A percentile compares a stretch with the other conserved stretches of the same genome.
Conservation (phyloP, 2,113 vertebrate species). For the Ibidorhyncha struthersii region DNA sequence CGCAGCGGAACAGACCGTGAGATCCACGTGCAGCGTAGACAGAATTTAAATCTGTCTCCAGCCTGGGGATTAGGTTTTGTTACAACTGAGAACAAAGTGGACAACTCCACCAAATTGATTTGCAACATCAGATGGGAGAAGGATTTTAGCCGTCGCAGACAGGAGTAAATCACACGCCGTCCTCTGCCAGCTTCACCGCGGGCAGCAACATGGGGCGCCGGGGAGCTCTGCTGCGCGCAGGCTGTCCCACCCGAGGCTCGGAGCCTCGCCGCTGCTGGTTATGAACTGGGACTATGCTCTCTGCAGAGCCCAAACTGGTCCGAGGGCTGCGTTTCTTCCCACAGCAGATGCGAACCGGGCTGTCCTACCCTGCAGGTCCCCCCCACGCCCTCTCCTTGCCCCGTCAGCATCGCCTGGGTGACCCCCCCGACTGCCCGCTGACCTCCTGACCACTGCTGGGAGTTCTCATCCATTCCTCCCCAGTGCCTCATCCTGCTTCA, state of each 20-base stretch:
- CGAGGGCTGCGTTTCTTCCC: fast-evolving
- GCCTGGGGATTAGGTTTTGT: slow-evolving; percentile 28
- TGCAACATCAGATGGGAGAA: not conserved
- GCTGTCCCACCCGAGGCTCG: not conserved
- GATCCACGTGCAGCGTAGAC: not conserved
- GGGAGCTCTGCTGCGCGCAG: not conserved
- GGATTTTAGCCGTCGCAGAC: not conserved
- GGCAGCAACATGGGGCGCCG: fast-evolving
- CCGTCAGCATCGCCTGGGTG: fast-evolving
- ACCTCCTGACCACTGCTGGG: not conserved
- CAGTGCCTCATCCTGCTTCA: not conserved
- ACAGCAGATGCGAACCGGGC: not conserved
- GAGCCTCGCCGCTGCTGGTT: not conserved
- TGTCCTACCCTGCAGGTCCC: not conserved
- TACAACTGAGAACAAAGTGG: slow-evolving; percentile 15
- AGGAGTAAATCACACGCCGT: not conserved
- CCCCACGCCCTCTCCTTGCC: not conserved
- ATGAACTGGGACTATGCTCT: no score
- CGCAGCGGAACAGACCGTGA: fast-evolving
- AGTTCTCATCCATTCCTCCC: not conserved
- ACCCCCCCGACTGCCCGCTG: not conserved
- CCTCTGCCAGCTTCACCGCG: not conserved
- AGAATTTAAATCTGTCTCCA: slow-evolving; percentile 14
- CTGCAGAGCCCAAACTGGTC: not conserved
- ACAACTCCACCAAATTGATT: not conserved